Base-by-base conservation (phyloP, 2,113 vertebrate species). In the Caranx melampygus region DNA sequence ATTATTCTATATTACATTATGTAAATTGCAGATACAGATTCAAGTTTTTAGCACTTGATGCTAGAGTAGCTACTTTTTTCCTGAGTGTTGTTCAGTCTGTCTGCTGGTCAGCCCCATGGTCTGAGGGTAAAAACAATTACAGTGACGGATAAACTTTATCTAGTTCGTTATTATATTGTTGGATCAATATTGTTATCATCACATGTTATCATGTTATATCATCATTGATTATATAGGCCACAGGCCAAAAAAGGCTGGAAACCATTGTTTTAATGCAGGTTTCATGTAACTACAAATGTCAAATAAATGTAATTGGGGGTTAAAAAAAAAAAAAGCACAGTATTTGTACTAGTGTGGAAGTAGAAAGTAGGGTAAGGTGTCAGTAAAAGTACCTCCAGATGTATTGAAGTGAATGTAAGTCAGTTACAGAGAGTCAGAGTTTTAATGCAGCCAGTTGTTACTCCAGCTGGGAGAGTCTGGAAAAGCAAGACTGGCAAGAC, bases 401-500 rank as follows among this genome's bases (percentile, higher is more conserved):
- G 10, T 11, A 54, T 0, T 67, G 33, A 4, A 35, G 47, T 61
- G 49, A 66, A 63, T 34, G 0, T 26, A 59, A 59, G 21, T 74
- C 16, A 13, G 15, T 55, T 60, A 18, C 59, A 45, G 33, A 26
- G 35, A 59, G 64, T 83, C 31, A 63, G 57, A 55, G 44, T 58
- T 75, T 79, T 75, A 45, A 64, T 80, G 83, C 76, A 82, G 89
- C 77, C 61, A 69, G 78, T 89, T 90, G 85, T 94, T 89, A 81
- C 89, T 92, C 88, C 91, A 92, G 90, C 92, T 91, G 92, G 85
- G 90, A 84, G 84, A 76, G 37, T 71, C 79, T 87, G 91, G 83
- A 90, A 88, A 87, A 91, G 87, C 91, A 91, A 83, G 88, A 80
- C 64, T 35, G 75, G 67, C 58, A 57, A 88, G 60, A 82, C 79